A percentile compares a stretch with the other conserved stretches of the same genome.
Evolutionary conservation across 1,140 invertebrate genomes (phyloP).

Genomic region (Drosophila kepulauana): DNA sequence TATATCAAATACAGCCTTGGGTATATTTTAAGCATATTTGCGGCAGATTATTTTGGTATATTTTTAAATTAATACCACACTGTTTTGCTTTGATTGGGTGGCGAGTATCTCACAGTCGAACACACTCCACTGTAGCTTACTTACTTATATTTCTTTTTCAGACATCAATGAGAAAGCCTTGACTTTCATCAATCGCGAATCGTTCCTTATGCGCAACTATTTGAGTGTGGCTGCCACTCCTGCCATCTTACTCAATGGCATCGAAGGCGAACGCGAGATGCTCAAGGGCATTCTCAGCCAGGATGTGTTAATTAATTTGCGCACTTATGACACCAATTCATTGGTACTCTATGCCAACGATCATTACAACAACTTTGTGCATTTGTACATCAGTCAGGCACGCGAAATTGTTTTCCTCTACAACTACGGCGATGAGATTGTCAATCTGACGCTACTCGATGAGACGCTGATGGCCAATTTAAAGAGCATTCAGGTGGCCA

Average conservation of each 20-base stretch:
- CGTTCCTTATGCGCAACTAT: constrained; percentile 92
- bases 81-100: too few relatives aligned
- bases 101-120: too few relatives aligned
- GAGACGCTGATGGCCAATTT: constrained; percentile 90
- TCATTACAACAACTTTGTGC: constrained; percentile 97
- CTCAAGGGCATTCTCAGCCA: constrained; percentile 91
- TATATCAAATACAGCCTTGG: too few relatives aligned
- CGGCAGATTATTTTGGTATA: too few relatives aligned
- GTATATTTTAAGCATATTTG: too few relatives aligned
- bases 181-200: constrained; percentile 93
- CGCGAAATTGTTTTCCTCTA: constrained; percentile 92
- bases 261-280: constrained; percentile 88
- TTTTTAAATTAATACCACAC: too few relatives aligned
- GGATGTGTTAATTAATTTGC: constrained; percentile 93
- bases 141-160: constrained; percentile 73
- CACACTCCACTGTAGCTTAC: too few relatives aligned
- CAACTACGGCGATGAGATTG: constrained; percentile 92
- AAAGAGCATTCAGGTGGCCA: constrained; percentile 93
- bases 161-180: constrained; percentile 96
- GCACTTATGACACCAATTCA: constrained; percentile 93
- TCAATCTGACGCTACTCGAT: constrained; percentile 91
- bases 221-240: constrained; percentile 84
- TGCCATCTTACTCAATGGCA: constrained; percentile 85
- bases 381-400: constrained; percentile 93
- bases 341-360: constrained; percentile 96